These are phyloP conservation scores for Acronicta aceris DNA, from an alignment of 2,888 invertebrate genomes.

Conservation along the genomic window DNA sequence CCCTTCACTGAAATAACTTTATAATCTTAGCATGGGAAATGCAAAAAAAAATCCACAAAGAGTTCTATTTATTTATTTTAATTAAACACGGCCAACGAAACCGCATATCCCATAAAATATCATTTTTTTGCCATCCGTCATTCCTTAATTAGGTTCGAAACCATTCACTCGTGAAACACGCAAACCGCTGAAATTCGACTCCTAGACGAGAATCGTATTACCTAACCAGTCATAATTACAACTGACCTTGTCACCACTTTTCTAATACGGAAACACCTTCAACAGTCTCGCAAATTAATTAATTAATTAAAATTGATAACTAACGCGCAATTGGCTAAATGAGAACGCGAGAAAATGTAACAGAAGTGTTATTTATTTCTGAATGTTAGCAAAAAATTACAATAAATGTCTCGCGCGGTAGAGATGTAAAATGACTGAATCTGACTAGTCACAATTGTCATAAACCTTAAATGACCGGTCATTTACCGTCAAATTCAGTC, in stretches of 20 bases:
- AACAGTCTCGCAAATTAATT: constrained; percentile 32
- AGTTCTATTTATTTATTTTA: no score
- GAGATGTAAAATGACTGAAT: no score
- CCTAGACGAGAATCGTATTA: constrained; percentile 9
- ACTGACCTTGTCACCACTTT: constrained; percentile 27
- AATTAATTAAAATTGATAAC: constrained; percentile 32
- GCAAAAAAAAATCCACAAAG: no score
- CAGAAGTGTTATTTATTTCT: not conserved
- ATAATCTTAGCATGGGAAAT: no score
- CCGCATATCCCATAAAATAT: no score
- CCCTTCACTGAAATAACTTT: no score
- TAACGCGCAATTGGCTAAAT: constrained; percentile 16
- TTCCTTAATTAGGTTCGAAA: not conserved
- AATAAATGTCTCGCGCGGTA: no score
- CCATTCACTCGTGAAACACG: constrained; percentile 6
- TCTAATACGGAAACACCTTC: constrained; percentile 32
- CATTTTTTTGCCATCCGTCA: not conserved
- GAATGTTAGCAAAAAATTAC: no score
- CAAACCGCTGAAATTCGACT: constrained; percentile 22
- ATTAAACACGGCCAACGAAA: not conserved
- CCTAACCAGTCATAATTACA: constrained; percentile 9
- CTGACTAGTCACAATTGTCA: no score
- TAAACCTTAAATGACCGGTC: no score
- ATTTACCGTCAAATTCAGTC: no score
- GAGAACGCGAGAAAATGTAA: not conserved